Percentiles rank a stretch among this genome's conserved stretches.
phyloP scores from a whole-genome alignment of 2,113 vertebrate species.

The Xiphophorus couchianus region DNA sequence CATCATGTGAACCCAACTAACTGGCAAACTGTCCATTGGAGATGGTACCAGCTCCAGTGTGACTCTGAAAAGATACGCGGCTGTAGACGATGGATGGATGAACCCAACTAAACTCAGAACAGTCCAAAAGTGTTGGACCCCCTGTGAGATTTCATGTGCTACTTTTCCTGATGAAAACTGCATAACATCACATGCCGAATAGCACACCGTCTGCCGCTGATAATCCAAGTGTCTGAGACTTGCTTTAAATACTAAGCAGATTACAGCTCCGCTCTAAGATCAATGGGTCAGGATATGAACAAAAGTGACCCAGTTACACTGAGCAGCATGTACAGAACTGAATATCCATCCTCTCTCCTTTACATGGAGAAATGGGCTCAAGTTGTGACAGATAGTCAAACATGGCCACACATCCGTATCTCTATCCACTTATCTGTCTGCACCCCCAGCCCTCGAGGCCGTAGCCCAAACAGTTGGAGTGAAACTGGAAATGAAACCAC shows the following conservation, averaged over 20 bases:
- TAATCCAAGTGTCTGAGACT: conserved; percentile 47
- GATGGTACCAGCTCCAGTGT: too few relatives aligned
- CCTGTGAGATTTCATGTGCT: not conserved
- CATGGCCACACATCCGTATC: not conserved
- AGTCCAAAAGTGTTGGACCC: too few relatives aligned
- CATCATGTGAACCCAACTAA: too few relatives aligned
- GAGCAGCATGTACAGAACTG: not conserved
- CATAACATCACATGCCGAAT: conserved; percentile 42
- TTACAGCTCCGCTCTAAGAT: conserved; percentile 39
- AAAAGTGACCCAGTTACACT: conserved; percentile 10
- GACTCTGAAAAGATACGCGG: too few relatives aligned
- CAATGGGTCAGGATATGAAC: conserved; percentile 30
- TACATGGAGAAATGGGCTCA: conserved; percentile 29
- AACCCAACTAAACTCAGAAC: too few relatives aligned
- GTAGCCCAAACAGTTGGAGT: conserved; percentile 46
- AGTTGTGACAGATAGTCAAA: not conserved
- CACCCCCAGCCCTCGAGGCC: conserved; percentile 9
- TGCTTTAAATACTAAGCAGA: conserved; percentile 55
- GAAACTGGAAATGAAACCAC: conserved; percentile 67
- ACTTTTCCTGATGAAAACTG: not conserved
- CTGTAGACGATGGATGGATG: too few relatives aligned
- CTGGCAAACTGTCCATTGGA: too few relatives aligned
- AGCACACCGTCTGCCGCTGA: conserved; percentile 37
- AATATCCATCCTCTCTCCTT: not conserved
- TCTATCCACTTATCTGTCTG: not conserved